Percentiles rank a stretch among this genome's conserved stretches.
phyloP scores from a whole-genome alignment of 2,113 vertebrate genomes.

The Cyphomyrus plagiostoma region DNA sequence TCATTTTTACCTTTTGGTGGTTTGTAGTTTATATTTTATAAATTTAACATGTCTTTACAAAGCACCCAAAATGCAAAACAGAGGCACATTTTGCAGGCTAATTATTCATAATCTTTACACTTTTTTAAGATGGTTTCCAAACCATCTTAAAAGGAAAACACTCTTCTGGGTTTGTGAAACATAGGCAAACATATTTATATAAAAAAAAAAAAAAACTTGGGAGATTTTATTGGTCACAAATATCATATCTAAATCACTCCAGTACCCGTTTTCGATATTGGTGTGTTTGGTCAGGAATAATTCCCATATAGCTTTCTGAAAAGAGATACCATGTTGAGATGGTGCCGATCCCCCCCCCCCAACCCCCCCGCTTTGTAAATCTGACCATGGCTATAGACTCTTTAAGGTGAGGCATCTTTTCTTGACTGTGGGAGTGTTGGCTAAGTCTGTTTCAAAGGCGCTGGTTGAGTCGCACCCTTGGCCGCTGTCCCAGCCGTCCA shows the following conservation, averaged over 20 bases:
- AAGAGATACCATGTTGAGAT: not conserved
- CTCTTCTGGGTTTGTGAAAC: not conserved
- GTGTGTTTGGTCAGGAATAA: not conserved
- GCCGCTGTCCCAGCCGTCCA: not conserved
- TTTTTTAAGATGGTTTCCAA: too few species aligned
- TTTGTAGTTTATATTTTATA: not conserved
- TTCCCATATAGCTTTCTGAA: not conserved
- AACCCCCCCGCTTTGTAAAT: not conserved
- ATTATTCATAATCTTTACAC: not conserved
- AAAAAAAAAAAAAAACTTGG: too few species aligned
- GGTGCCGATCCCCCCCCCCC: not conserved
- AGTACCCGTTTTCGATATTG: not conserved
- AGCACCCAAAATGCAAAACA: not conserved
- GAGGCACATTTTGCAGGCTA: not conserved
- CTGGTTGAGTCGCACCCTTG: not conserved
- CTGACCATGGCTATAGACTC: not conserved
- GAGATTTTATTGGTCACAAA: not conserved
- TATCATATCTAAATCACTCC: not conserved
- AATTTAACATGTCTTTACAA: not conserved
- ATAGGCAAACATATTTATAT: not conserved
- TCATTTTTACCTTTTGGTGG: not conserved
- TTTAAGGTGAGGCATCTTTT: not conserved
- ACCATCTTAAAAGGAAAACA: not conserved
- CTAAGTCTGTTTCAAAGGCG: constrained; percentile 1
- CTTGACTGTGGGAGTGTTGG: not conserved